These are phyloP conservation scores for Paramacrobiotus metropolitanus DNA, from an alignment of 1,140 invertebrate species.

Conservation along the genomic window DNA sequence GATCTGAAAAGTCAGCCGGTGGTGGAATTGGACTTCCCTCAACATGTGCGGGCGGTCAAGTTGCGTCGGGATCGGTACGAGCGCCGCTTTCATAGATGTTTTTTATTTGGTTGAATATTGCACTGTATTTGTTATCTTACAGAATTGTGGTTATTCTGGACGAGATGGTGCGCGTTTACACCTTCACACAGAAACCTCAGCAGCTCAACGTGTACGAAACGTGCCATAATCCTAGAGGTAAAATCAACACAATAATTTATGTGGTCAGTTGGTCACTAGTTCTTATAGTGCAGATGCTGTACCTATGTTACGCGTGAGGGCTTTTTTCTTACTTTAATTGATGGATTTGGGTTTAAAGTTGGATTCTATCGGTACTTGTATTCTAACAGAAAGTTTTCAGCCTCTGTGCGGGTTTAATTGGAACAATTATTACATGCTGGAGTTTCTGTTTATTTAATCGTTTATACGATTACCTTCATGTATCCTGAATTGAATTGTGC, in stretches of 20 bases:
- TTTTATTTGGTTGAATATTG: constrained; percentile 6
- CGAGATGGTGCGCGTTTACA: constrained; percentile 88
- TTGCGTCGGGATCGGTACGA: constrained; percentile 48
- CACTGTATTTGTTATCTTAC: constrained; percentile 9
- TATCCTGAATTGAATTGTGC: neutral
- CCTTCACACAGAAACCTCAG: constrained; percentile 82
- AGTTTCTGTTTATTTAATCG: too few species aligned
- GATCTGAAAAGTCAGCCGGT: constrained; percentile 78
- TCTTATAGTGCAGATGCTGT: too few species aligned
- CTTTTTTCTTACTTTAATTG: too few species aligned
- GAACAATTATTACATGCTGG: too few species aligned
- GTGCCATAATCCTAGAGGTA: constrained; percentile 58
- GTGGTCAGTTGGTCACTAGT: too few species aligned
- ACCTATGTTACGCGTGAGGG: too few species aligned
- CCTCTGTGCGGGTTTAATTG: too few species aligned
- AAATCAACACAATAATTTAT: too few species aligned
- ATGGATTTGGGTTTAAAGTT: too few species aligned
- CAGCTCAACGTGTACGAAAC: constrained; percentile 91
- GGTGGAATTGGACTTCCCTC: constrained; percentile 76
- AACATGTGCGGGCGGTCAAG: constrained; percentile 63
- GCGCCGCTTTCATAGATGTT: constrained; percentile 8
- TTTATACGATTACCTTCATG: too few species aligned
- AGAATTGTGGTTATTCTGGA: constrained; percentile 86
- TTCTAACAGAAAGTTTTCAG: too few species aligned
- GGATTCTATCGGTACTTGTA: too few species aligned